A percentile compares a stretch with the other conserved stretches of the same genome.
Evolutionary conservation across 2,113 vertebrate genomes (phyloP).

Genomic region (Daphoenositta chrysoptera): DNA sequence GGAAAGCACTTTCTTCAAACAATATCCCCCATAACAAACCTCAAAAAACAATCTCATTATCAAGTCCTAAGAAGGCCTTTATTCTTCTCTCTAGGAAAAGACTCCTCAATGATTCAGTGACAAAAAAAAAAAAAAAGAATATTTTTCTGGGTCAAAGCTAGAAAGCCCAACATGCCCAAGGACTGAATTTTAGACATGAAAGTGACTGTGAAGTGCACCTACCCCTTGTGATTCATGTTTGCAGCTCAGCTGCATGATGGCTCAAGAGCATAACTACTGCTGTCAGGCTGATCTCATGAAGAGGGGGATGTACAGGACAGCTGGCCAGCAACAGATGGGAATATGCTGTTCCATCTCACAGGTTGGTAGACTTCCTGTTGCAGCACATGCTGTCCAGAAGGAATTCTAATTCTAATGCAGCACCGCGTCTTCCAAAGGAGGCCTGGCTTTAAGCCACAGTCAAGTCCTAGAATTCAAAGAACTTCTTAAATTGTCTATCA

Average conservation of each 20-base stretch:
- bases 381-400: not conserved
- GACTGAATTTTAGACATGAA: not conserved
- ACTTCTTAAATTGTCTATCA: not conserved
- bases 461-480: not conserved
- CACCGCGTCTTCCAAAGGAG: not conserved
- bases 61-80: not conserved
- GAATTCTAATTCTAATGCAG: not conserved
- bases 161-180: not conserved
- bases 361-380: not conserved
- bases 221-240: not conserved
- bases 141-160: not conserved
- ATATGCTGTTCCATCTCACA: not conserved
- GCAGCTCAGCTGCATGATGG: not conserved
- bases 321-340: constrained; percentile 22
- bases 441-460: not conserved
- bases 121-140: too few relatives aligned
- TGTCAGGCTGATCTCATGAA: not conserved
- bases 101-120: not conserved
- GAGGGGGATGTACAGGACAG: not conserved
- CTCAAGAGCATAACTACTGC: not conserved
- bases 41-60: not conserved
- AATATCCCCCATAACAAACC: not conserved
- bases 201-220: not conserved
- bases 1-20: not conserved
- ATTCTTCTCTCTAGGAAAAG: not conserved